A percentile compares a stretch with the other conserved stretches of the same genome.
Evolutionary conservation across 1,140 invertebrate genomes (phyloP).

Genomic region (Battus philenor): DNA sequence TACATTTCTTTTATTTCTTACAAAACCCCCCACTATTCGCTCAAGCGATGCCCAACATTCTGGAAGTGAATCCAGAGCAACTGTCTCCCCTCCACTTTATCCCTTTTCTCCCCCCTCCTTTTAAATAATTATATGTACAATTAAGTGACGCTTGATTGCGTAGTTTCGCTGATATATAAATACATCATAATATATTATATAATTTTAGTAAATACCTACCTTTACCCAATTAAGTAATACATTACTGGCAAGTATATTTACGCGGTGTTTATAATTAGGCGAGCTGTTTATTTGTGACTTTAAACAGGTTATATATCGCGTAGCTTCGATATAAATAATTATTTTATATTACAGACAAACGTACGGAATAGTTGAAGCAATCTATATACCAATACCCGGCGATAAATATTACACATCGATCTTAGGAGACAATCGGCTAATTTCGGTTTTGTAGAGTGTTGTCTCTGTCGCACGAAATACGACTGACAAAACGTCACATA

Average conservation of each 20-base stretch:
- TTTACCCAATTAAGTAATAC: conserved; percentile 68
- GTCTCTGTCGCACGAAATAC: no score
- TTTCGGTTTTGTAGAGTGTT: no score
- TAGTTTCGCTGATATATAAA: conserved; percentile 69
- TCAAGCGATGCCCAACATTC: conserved; percentile 31
- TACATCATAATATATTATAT: conserved; percentile 67
- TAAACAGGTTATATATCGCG: no score
- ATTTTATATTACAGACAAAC: no score
- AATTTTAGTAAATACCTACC: conserved; percentile 71
- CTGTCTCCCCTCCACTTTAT: conserved; percentile 42
- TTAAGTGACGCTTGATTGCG: conserved; percentile 69
- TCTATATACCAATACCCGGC: no score
- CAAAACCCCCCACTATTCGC: conserved; percentile 16
- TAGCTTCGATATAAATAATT: no score
- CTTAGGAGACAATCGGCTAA: no score
- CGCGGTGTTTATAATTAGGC: conserved; percentile 55
- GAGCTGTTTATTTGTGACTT: conserved; percentile 51
- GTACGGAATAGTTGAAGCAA: no score
- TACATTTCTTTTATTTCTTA: conserved; percentile 17
- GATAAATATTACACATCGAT: no score
- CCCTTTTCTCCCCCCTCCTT: no score
- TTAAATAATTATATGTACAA: conserved; percentile 57
- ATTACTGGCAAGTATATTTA: conserved; percentile 66
- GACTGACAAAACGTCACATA: no score
- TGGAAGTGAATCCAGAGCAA: conserved; percentile 51